phyloP scores from a whole-genome alignment of 2,888 invertebrate species.

The Metopia argyrocephala region DNA sequence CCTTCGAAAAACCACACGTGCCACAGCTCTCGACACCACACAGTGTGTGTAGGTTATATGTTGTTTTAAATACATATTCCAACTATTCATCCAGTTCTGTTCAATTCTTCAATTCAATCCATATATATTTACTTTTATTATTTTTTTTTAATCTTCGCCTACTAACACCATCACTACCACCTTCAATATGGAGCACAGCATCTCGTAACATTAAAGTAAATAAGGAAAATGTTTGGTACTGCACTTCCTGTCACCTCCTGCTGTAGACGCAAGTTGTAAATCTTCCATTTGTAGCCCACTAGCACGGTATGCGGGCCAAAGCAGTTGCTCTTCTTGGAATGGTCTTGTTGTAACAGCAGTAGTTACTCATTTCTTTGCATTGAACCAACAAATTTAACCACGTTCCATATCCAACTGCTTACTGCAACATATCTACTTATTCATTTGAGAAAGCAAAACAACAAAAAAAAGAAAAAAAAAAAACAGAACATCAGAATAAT shows the following conservation, averaged over 20 bases:
- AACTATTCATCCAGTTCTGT: conserved; percentile 13
- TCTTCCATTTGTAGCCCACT: conserved; percentile 61
- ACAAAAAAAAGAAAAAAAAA: background rate
- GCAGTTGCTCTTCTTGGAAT: conserved; percentile 63
- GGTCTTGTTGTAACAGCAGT: conserved; percentile 64
- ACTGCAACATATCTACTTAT: conserved; percentile 18
- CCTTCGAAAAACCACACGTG: conserved; percentile 65
- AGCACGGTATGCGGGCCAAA: conserved; percentile 59
- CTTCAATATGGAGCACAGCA: background rate
- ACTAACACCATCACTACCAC: conserved; percentile 1
- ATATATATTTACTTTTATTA: conserved; percentile 3
- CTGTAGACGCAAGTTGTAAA: conserved; percentile 61
- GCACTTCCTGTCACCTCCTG: conserved; percentile 64
- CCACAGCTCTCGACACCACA: conserved; percentile 62
- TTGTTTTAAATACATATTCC: conserved; percentile 12
- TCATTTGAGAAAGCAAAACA: conserved; percentile 21
- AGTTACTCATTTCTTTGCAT: conserved; percentile 52
- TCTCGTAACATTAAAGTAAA: background rate
- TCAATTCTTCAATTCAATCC: too few relatives aligned
- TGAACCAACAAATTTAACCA: conserved; percentile 48
- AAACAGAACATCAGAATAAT: too few relatives aligned
- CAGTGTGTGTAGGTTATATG: conserved; percentile 56
- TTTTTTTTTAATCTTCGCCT: conserved; percentile 52
- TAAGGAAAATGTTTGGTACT: conserved; percentile 17
- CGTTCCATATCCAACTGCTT: conserved; percentile 60